These are phyloP conservation scores for Thunnus albacares DNA, from an alignment of 2,797 vertebrate genomes.

Conservation along the genomic window DNA sequence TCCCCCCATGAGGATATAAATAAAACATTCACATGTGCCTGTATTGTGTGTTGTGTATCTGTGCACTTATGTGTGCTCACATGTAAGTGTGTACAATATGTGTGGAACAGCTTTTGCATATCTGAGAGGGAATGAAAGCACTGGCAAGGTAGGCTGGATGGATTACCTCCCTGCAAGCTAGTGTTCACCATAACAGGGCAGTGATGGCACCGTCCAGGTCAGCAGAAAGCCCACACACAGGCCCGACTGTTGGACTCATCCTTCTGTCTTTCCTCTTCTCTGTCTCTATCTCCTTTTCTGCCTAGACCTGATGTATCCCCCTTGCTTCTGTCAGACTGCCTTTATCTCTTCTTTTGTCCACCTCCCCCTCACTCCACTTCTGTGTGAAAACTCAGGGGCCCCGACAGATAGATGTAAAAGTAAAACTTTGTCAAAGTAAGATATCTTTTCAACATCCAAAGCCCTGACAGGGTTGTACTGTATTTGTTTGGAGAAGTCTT, in stretches of 20 bases:
- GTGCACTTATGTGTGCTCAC: constrained; percentile 8
- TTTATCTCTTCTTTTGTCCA: constrained; percentile 67
- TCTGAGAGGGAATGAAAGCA: constrained; percentile 26
- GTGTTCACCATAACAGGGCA: constrained; percentile 51
- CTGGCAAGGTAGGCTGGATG: constrained; percentile 17
- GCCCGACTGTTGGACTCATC: constrained; percentile 41
- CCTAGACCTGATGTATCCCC: constrained; percentile 61
- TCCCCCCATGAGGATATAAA: constrained; percentile 22
- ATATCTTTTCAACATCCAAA: constrained; percentile 53
- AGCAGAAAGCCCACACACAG: constrained; percentile 48
- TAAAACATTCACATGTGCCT: constrained; percentile 16
- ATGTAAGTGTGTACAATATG: constrained; percentile 7
- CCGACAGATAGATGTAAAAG: constrained; percentile 52
- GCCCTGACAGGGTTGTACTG: constrained; percentile 22
- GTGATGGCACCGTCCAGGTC: constrained; percentile 29
- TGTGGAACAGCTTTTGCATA: constrained; percentile 7
- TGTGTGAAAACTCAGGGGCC: constrained; percentile 52
- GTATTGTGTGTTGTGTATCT: not conserved
- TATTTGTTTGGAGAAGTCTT: constrained; percentile 20
- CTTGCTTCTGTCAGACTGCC: constrained; percentile 62
- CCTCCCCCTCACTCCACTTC: constrained; percentile 45
- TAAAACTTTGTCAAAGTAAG: constrained; percentile 63
- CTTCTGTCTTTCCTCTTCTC: constrained; percentile 41
- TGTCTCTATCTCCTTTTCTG: constrained; percentile 47
- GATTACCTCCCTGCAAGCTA: constrained; percentile 50